Base-by-base conservation (phyloP, 2,888 invertebrate genomes). In the Lordiphosa andalusiaca region DNA sequence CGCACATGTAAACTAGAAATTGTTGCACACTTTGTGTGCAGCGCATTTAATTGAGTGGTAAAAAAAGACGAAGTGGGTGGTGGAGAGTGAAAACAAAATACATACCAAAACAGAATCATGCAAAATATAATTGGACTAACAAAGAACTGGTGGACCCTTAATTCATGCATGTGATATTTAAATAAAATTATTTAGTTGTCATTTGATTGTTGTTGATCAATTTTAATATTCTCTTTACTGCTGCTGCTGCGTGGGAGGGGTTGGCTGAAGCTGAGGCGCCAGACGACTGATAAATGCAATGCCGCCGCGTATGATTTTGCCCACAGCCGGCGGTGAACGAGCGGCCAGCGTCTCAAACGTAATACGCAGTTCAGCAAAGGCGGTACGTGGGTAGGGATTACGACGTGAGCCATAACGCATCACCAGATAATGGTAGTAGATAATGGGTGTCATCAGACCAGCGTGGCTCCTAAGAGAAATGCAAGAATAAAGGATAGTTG, bases 351-450 rank as follows among this genome's bases (percentile, higher is more conserved):
- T 90, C 89, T 95, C 95, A 6, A 94, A 91, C 0, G 92, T 90
- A 70, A 93, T 91, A 70, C 96, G 92, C 84, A 99, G 91, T 89
- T 98, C 98, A 71, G 93, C 92, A 91, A 98, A 98, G 90, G 97
- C 95, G 88, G 94, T 97, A 87, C 97, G 94, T 53, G 97, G 97
- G 91, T 96, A 97, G 0, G 98, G 98, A 92, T 99, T 99, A 80
- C 99, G 94, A 57, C 97, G 93, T 5, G 99, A 99, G 63, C 95
- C 91, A 91, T 99, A 98, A 64, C 99, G 94, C 88, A 97, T 93
- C 62, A 94, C 93, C 84, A 99, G 91, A 91, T 99, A 99, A 89
- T 98, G 96, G 90, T 98, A 99, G 92, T 99, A 99, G 85, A 98
- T 93, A 90, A 99, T 95, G 41, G 98, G 98, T 10, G 98, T 95